Evolutionary conservation across 2,888 invertebrate genomes (phyloP), one percentile per base, ranked within the genome.

Genomic region (Pseudanteris insignis): DNA sequence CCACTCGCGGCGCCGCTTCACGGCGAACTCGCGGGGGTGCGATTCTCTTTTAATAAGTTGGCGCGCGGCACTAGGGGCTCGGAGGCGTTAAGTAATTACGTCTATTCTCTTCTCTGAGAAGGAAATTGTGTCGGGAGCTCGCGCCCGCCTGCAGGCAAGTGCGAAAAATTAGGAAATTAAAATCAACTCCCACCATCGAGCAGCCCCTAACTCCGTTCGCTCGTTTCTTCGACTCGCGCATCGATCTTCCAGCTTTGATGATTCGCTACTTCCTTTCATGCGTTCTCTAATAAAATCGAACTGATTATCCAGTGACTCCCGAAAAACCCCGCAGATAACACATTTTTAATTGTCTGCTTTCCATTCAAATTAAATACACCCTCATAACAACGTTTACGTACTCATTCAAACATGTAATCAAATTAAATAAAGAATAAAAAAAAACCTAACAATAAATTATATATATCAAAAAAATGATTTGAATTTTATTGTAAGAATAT

Each of bases 81-180:
- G 69, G 71, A 79, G 78, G 79, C 77, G 79, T 79, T 79, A 79
- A 79, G 79, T 79, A 79, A 79, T 79, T 79, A 79, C 78, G 76
- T 77, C 77, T 77, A 77, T 79, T 79, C 78, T 79, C 76, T 79
- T 76, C 75, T 74, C 75, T 71, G 73, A 72, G 69, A 69, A 75
- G 76, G 73, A 77, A 78, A 78, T 58, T 58, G 46, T 51, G 58
- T 50, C 37, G 38, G 44, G 18, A 25, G 41, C 47, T 50, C 43
- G 46, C 43, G 53, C 34, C 44, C 37, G 57, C 67, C 66, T 67
- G 64, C 58, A 47, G 68, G 73, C 71, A 67, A 73, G 71, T 64
- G 72, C 71, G 72, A 76, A 78, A 78, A 79, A 77, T 79, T 76
- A 75, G 78, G 76, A 79, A 79, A 79, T 79, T 78, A 79, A 78